A percentile compares a stretch with the other conserved stretches of the same genome.
phyloP scores from a whole-genome alignment of 2,113 vertebrate genomes.

The Nothobranchius furzeri region DNA sequence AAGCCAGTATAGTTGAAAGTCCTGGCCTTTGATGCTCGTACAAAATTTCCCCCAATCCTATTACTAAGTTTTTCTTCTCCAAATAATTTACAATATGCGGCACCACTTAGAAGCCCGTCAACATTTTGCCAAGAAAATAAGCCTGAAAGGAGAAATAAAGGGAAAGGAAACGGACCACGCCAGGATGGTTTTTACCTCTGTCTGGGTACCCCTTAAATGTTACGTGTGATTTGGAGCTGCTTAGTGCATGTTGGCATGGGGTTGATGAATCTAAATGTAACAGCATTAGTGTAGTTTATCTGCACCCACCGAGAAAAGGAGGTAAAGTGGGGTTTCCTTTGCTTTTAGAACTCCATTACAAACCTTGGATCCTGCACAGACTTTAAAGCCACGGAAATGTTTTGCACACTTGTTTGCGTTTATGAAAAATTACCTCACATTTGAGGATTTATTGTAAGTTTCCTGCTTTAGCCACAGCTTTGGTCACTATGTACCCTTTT shows the following conservation, averaged over 20 bases:
- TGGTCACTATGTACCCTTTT: conserved; percentile 6
- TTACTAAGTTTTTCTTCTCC: conserved; percentile 41
- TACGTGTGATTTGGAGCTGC: conserved; percentile 20
- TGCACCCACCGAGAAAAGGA: conserved; percentile 35
- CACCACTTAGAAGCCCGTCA: conserved; percentile 37
- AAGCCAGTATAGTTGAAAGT: conserved; percentile 36
- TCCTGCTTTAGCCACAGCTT: conserved; percentile 30
- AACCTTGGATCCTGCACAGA: conserved; percentile 27
- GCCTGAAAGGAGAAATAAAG: conserved; percentile 9
- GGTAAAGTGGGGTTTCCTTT: conserved; percentile 66
- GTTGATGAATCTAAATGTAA: conserved; percentile 49
- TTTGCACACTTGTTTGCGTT: conserved; percentile 37
- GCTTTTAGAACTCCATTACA: conserved; percentile 40
- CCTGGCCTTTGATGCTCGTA: conserved; percentile 25
- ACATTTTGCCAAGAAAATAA: conserved; percentile 42
- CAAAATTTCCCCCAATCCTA: conserved; percentile 46
- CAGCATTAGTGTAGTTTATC: conserved; percentile 43
- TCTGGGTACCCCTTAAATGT: conserved; percentile 29
- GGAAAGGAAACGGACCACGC: conserved; percentile 34
- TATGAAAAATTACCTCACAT: conserved; percentile 42
- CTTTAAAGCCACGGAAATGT: conserved; percentile 33
- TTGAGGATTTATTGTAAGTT: conserved; percentile 13
- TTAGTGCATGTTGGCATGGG: conserved; percentile 9
- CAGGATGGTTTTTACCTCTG: conserved; percentile 31
- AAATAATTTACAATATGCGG: conserved; percentile 48